Percentiles rank a stretch among this genome's conserved stretches.
phyloP scores from a whole-genome alignment of 2,797 vertebrate species.

The Molothrus aeneus region DNA sequence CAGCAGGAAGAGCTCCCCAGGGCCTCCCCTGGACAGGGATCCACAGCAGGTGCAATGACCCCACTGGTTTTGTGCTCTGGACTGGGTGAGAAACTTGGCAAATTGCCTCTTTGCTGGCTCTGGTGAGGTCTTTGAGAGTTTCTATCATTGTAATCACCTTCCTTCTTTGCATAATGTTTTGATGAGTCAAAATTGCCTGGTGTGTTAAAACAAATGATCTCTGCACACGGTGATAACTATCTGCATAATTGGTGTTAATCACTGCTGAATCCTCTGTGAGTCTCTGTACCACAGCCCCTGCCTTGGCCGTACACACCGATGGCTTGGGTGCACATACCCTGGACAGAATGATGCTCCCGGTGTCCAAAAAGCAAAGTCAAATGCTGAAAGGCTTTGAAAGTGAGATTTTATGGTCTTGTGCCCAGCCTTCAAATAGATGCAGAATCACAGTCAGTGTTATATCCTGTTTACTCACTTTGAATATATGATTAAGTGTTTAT shows the following conservation, averaged over 20 bases:
- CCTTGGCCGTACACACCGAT: accelerated
- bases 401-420: not conserved
- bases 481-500: slow-evolving; percentile 45
- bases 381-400: not conserved
- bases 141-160: not conserved
- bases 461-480: slow-evolving; percentile 38
- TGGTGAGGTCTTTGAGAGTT: not conserved
- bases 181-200: not conserved
- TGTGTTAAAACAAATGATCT: not conserved
- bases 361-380: not conserved
- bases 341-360: not conserved
- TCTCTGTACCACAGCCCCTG: accelerated
- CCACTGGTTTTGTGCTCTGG: not conserved
- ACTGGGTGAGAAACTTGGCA: not conserved
- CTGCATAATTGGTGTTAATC: not conserved
- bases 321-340: not conserved
- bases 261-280: not conserved
- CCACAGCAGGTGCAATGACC: not conserved
- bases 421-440: not conserved
- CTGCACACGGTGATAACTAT: not conserved
- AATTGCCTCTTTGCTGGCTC: not conserved
- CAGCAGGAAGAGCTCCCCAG: not conserved
- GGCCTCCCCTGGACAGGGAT: too few relatives aligned
- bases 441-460: not conserved
- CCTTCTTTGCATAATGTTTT: not conserved